Evolutionary conservation across 2,888 invertebrate genomes (phyloP), one percentile per base, ranked within the genome.

Genomic region (Drosophila maculinotata): DNA sequence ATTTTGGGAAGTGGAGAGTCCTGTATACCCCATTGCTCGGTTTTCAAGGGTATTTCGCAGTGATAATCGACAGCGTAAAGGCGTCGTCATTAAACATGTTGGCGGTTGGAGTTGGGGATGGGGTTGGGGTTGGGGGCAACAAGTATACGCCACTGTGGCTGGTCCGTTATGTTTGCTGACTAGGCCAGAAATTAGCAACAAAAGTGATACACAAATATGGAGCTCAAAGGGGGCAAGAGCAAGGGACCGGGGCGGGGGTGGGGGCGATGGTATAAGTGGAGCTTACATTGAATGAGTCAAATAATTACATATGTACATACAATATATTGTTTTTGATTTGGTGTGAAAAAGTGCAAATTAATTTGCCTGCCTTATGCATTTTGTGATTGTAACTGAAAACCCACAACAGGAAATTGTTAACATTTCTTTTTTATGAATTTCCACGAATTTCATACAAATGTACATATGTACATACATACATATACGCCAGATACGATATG

Each of bases 321-420:
- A 42, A 57, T 48, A 26, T 33, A 10, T 57, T 63, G 51, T 63
- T 69, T 25, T 41, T 45, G n/a, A 54, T 62, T 51, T 83, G 85
- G 85, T 81, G 80, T 80, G 80, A 80, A 84, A 76, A 80, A 78
- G 47, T 71, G 41, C 35, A 60, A 52, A 20, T 64, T 38, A 59
- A 67, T 66, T 72, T 69, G 58, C 41, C 53, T 31, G 15, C 4
- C 26, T 58, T 48, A 20, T 36, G 3, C 35, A 36, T 15, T 36
- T 54, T 7, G 42, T 23, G 31, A 25, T 60, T 67, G 80, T 69
- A 84, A 80, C 47, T 66, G 71, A 59, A 80, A 71, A 71, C 74
- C 79, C 44, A 51, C 51, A 79, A 80, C 80, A 79, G 80, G 80
- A 80, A 80, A 80, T 80, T 84, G 74, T 81, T 71, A 67, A 81